phyloP scores from a whole-genome alignment of 2,888 invertebrate species.

The Falcaria lacertinaria region DNA sequence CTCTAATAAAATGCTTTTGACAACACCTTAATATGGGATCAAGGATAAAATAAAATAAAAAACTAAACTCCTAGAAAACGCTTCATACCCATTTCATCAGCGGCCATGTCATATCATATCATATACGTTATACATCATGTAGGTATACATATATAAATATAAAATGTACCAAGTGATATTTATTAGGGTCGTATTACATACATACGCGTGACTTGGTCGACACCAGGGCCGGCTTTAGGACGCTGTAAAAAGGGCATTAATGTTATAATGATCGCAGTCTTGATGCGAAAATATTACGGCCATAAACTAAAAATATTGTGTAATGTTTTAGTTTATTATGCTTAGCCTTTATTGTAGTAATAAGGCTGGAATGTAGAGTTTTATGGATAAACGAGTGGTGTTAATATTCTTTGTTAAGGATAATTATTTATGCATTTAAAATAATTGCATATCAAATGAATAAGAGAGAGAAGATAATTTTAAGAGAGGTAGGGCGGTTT shows the following conservation, averaged over 20 bases:
- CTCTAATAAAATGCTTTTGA: too few relatives aligned
- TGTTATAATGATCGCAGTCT: not conserved
- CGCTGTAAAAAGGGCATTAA: constrained; percentile 1
- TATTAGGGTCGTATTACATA: constrained; percentile 64
- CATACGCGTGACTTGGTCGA: constrained; percentile 47
- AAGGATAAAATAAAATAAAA: too few relatives aligned
- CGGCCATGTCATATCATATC: constrained; percentile 27
- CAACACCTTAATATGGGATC: too few relatives aligned
- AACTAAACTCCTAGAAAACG: constrained; percentile 11
- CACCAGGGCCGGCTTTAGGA: constrained; percentile 22
- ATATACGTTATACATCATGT: constrained; percentile 31
- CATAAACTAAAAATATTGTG: not conserved
- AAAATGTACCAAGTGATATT: constrained; percentile 61
- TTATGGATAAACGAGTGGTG: too few relatives aligned
- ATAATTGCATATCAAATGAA: too few relatives aligned
- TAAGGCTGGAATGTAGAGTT: not conserved
- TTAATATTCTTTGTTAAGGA: too few relatives aligned
- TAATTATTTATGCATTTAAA: too few relatives aligned
- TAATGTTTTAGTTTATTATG: not conserved
- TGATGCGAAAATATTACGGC: not conserved
- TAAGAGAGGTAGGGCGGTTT: too few relatives aligned
- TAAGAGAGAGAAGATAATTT: too few relatives aligned
- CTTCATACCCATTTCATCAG: constrained; percentile 24
- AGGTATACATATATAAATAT: constrained; percentile 43
- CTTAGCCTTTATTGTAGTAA: not conserved